Evolutionary conservation across 2,113 vertebrate species (phyloP).

Genomic region (Ascaphus truei): DNA sequence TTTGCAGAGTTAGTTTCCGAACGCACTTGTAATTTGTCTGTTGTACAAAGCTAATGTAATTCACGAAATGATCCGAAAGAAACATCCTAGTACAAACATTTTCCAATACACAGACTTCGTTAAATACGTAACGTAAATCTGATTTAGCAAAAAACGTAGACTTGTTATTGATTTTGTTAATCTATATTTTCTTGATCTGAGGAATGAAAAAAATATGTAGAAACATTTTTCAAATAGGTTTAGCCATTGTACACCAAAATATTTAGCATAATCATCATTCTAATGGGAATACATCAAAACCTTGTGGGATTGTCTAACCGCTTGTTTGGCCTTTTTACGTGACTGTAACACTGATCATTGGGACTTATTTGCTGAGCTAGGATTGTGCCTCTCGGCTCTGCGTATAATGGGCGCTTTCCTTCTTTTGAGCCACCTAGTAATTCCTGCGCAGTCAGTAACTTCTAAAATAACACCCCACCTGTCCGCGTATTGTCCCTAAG

Average conservation of each 20-base stretch:
- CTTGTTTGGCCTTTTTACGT: conserved; percentile 17
- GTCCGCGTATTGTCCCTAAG: too few relatives aligned
- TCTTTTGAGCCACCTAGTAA: too few relatives aligned
- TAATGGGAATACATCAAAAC: conserved; percentile 21
- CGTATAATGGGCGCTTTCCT: too few relatives aligned
- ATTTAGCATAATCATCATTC: conserved; percentile 26
- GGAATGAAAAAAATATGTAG: conserved; percentile 28
- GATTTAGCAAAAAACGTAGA: conserved; percentile 26
- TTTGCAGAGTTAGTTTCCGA: conserved; percentile 22
- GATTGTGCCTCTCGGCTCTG: too few relatives aligned
- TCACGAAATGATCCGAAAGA: conserved; percentile 13
- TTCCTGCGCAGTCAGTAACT: too few relatives aligned
- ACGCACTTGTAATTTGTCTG: conserved; percentile 17
- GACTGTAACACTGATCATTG: neutral
- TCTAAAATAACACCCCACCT: too few relatives aligned
- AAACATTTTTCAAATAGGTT: conserved; percentile 15
- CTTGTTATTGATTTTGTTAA: conserved; percentile 31
- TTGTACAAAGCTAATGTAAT: conserved; percentile 31
- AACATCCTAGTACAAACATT: conserved; percentile 21
- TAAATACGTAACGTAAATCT: conserved; percentile 16
- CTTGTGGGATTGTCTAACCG: neutral
- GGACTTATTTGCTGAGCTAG: neutral
- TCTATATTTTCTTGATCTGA: conserved; percentile 29
- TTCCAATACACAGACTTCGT: conserved; percentile 25
- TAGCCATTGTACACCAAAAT: conserved; percentile 7